Evolutionary conservation across 2,113 vertebrate genomes (phyloP), one percentile per base, ranked within the genome.

Genomic region (Egretta garzetta): DNA sequence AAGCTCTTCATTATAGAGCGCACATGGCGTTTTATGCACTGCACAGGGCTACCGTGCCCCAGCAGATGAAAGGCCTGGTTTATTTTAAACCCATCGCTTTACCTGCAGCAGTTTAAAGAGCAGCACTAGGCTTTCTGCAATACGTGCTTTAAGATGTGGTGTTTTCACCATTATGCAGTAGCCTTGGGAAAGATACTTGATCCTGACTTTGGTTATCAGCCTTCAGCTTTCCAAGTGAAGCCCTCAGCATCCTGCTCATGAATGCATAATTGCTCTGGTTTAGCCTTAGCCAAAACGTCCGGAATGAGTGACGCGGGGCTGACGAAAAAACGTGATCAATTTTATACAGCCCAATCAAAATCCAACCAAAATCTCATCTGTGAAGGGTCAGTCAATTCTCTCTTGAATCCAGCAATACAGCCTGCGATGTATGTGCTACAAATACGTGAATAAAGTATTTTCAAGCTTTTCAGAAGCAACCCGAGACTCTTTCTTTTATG

Each of bases 171-270:
- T 91, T 95, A 93, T 80, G 72, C 76, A 77, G 70, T 81, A 95
- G 92, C 72, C 90, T 86, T 82, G 63, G 95, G 91, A 96, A 96
- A 91, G 96, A 97, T 87, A 97, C 67, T 85, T 72, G 95, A 97
- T 93, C 33, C 22, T 82, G 59, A 41, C 72, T 91, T 88, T 39
- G 84, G 95, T 95, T 96, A 96, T 96, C 92, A 85, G 94, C 90
- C 91, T 96, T 93, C 95, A 59, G 81, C 88, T 93, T 98, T 96
- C 86, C 97, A 90, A 97, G 95, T 60, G 86, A 94, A 97, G 96
- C 96, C 73, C 71, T 96, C 88, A 77, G 94, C 84, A 92, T 97
- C 92, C 86, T 93, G 75, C 86, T 96, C 87, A 92, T 97, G 85
- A 96, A 96, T 79, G 79, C 63, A 55, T 95, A 94, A 96, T 87